Evolutionary conservation across 2,797 vertebrate species (phyloP).

Genomic region (Podarcis lilfordi): DNA sequence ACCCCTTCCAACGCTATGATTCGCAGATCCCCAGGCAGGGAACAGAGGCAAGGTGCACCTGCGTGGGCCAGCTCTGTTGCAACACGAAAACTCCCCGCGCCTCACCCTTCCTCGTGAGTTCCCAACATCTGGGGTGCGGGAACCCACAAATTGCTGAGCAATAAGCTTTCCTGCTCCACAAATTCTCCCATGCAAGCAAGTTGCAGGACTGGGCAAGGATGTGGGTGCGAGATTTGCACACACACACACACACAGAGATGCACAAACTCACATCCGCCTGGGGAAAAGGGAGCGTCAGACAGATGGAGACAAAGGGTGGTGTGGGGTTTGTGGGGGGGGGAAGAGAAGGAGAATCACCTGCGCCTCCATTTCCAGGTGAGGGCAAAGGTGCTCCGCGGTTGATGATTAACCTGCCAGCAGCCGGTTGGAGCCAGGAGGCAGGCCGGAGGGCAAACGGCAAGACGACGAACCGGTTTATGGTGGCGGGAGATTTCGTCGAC

Average conservation of each 20-base stretch:
- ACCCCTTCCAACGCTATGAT: too few species aligned
- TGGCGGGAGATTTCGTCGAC: neutral
- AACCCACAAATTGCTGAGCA: neutral
- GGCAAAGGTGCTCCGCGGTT: neutral
- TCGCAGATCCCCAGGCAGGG: too few species aligned
- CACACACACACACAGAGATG: neutral
- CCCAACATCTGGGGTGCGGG: neutral
- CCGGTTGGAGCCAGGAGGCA: neutral
- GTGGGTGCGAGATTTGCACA: neutral
- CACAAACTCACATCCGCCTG: neutral
- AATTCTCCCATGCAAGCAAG: neutral
- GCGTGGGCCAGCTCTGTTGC: too few species aligned
- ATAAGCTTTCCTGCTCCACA: neutral
- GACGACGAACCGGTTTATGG: neutral
- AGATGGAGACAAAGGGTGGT: neutral
- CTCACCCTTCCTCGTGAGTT: neutral
- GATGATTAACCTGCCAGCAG: neutral
- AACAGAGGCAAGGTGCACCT: too few species aligned
- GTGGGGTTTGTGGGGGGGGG: neutral
- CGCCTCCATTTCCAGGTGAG: neutral
- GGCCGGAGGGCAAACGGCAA: too few species aligned
- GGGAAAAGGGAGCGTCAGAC: neutral
- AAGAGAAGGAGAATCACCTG: neutral
- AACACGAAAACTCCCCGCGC: neutral
- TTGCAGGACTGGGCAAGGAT: neutral